Percentiles rank a stretch among this genome's conserved stretches.
phyloP scores from a whole-genome alignment of 2,797 vertebrate genomes.

The Micrastur ruficollis region DNA sequence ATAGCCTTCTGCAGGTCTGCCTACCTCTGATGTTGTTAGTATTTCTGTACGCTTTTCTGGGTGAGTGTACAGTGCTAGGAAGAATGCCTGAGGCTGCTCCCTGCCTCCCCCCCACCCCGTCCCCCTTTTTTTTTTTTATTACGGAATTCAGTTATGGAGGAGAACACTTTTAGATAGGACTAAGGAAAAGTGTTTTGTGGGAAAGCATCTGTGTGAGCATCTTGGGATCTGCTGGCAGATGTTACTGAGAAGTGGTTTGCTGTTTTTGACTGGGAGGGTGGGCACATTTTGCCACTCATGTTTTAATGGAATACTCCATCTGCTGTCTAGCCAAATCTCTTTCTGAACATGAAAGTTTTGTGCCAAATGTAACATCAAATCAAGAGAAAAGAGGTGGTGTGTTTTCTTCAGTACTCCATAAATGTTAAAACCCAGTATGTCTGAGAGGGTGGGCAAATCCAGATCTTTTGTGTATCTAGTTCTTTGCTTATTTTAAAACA shows the following conservation, averaged over 20 bases:
- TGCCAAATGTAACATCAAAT: conserved; percentile 30
- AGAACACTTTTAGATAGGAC: not conserved
- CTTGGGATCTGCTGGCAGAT: not conserved
- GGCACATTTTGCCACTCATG: not conserved
- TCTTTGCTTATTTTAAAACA: conserved; percentile 7
- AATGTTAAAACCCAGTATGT: not conserved
- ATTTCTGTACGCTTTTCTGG: not conserved
- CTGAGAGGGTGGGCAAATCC: conserved; percentile 9
- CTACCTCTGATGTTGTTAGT: not conserved
- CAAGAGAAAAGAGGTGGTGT: not conserved
- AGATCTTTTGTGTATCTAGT: not conserved
- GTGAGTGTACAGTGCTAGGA: not conserved
- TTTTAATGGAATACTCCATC: conserved; percentile 39
- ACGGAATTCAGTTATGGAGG: not conserved
- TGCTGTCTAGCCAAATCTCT: conserved; percentile 18
- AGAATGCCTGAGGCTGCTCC: not conserved
- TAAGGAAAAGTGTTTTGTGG: not conserved
- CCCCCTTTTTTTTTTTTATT: not conserved
- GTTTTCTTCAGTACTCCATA: not conserved
- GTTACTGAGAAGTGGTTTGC: not conserved
- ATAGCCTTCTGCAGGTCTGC: not conserved
- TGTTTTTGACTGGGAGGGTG: not conserved
- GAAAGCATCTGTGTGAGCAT: not conserved
- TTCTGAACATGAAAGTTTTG: not conserved
- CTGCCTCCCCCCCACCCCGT: no score